Evolutionary conservation across 2,888 invertebrate species (phyloP).

Genomic region (Baccha elongata): DNA sequence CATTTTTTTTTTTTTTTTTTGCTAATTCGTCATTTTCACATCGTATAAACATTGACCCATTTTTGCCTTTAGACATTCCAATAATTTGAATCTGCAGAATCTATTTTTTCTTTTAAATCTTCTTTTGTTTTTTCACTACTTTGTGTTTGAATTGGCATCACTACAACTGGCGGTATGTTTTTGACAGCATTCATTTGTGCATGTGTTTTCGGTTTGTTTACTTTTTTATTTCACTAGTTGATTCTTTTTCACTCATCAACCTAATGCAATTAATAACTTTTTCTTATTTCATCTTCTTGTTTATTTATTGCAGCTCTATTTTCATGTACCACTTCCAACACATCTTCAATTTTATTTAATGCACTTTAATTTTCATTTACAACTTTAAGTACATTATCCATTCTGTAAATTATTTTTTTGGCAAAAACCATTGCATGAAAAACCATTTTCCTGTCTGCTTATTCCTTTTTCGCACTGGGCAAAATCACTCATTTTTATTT

Average conservation of each 20-base stretch:
- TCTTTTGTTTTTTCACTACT: background rate
- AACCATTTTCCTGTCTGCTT: background rate
- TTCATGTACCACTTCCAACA: constrained; percentile 10
- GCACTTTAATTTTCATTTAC: background rate
- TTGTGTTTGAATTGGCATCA: too few species aligned
- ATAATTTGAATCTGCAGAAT: background rate
- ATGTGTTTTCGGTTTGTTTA: constrained; percentile 5
- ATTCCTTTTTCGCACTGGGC: background rate
- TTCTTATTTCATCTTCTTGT: constrained; percentile 29
- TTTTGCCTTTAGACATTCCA: constrained; percentile 19
- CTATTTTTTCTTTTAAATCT: background rate
- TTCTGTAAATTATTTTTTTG: constrained; percentile 7
- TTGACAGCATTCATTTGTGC: background rate
- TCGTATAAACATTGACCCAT: constrained; percentile 12
- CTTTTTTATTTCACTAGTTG: constrained; percentile 22
- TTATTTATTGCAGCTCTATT: constrained; percentile 14
- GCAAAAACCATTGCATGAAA: background rate
- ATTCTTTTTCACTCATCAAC: constrained; percentile 13
- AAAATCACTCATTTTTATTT: background rate
- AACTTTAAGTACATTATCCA: constrained; percentile 17
- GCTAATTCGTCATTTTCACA: constrained; percentile 20
- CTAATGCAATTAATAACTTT: background rate
- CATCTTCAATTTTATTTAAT: background rate
- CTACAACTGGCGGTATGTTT: background rate
- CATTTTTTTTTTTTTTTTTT: constrained; percentile 17